A percentile compares a stretch with the other conserved stretches of the same genome.
Evolutionary conservation across 2,888 invertebrate species (phyloP).

Genomic region (Drosophila borborema): DNA sequence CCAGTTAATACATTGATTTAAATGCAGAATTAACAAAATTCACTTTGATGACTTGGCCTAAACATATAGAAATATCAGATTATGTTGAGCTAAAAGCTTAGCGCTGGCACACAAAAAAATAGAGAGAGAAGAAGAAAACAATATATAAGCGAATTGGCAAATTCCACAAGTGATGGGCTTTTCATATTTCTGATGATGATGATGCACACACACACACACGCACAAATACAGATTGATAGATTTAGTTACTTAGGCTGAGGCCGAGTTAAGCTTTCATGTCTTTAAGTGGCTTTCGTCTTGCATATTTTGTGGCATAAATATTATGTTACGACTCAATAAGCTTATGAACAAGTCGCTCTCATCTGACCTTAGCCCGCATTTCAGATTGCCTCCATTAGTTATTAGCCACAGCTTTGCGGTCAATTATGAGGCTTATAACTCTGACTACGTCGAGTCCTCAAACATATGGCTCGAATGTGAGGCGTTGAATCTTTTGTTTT

Average conservation of each 20-base stretch:
- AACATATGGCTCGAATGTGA: neutral
- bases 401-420: slow-evolving; percentile 59
- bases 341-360: slow-evolving; percentile 37
- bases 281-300: slow-evolving; percentile 56
- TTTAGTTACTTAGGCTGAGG: slow-evolving; percentile 55
- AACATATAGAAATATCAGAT: slow-evolving; percentile 69
- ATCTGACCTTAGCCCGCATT: slow-evolving; percentile 3
- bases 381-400: slow-evolving; percentile 70
- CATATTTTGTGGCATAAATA: slow-evolving; percentile 70
- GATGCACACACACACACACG: slow-evolving; percentile 18
- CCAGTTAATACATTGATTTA: slow-evolving; percentile 47
- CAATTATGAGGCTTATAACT: slow-evolving; percentile 32
- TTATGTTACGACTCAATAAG: slow-evolving; percentile 70
- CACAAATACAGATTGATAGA: slow-evolving; percentile 46
- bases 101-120: slow-evolving; percentile 11
- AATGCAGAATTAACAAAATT: slow-evolving; percentile 61
- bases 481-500: neutral
- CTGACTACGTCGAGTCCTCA: slow-evolving; percentile 5
- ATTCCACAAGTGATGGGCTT: slow-evolving; percentile 64
- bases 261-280: slow-evolving; percentile 33
- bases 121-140: neutral
- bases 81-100: slow-evolving; percentile 69
- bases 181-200: slow-evolving; percentile 68
- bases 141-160: slow-evolving; percentile 3
- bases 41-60: slow-evolving; percentile 51